These are phyloP conservation scores for Aphrophora alni DNA, from an alignment of 2,888 invertebrate species.

Conservation along the genomic window DNA sequence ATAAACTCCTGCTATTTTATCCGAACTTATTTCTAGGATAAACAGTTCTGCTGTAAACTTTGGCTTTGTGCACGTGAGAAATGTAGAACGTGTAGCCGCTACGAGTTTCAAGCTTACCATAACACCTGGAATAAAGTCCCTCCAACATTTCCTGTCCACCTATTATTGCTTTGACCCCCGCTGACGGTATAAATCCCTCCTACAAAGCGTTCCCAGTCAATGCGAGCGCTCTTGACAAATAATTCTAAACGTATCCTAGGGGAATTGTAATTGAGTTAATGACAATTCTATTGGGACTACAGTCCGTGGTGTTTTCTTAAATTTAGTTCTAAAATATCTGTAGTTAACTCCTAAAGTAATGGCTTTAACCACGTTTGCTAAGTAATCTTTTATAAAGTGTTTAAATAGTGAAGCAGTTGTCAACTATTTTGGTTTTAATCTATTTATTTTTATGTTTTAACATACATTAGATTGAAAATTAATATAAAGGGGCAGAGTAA, in stretches of 20 bases:
- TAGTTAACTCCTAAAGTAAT: not conserved
- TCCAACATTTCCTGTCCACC: not conserved
- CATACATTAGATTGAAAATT: no score
- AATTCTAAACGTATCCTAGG: not conserved
- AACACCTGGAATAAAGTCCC: not conserved
- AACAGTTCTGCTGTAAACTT: not conserved
- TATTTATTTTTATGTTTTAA: no score
- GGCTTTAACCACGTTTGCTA: not conserved
- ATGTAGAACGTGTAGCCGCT: not conserved
- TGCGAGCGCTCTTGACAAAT: not conserved
- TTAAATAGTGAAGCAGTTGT: no score
- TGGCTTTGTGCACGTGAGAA: not conserved
- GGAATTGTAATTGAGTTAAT: not conserved
- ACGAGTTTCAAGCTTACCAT: not conserved
- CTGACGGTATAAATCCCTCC: not conserved
- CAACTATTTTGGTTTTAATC: no score
- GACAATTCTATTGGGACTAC: no score
- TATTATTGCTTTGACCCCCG: conserved; percentile 4
- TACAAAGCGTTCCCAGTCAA: not conserved
- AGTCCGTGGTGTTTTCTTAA: not conserved
- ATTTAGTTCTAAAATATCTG: not conserved
- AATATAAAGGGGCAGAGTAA: no score
- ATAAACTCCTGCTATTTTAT: no score
- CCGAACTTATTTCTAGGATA: no score
- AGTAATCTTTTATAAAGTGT: no score